Percentiles rank a stretch among this genome's conserved stretches.
These are phyloP conservation scores for Autographa gamma DNA, from an alignment of 2,888 invertebrate species.

Conservation along the genomic window DNA sequence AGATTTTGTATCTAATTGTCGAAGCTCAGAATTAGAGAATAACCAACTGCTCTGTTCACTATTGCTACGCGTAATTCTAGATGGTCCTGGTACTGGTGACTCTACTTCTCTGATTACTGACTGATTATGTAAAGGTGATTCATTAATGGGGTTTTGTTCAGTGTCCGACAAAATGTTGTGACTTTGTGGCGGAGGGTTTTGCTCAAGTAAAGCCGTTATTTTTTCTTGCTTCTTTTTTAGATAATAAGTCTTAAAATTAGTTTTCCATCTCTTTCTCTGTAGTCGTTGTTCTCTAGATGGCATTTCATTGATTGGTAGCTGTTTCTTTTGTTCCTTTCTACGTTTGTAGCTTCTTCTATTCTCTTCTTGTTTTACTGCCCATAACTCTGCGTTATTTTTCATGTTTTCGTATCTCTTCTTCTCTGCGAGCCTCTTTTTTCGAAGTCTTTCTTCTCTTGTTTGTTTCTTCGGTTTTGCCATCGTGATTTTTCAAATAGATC, in stretches of 20 bases:
- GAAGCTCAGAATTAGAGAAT: too few species aligned
- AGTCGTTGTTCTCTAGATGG: constrained; percentile 22
- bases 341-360: constrained; percentile 11
- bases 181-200: constrained; percentile 14
- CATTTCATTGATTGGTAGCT: constrained; percentile 20
- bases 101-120: too few species aligned
- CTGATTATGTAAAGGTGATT: too few species aligned
- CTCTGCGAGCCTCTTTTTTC: constrained; percentile 23
- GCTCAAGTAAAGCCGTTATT: constrained; percentile 6
- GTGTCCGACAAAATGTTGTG: constrained; percentile 9
- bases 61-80: too few species aligned
- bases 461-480: constrained; percentile 20
- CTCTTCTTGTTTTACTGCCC: too few species aligned
- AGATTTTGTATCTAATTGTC: too few species aligned
- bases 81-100: too few species aligned
- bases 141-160: too few species aligned
- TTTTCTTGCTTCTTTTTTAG: constrained; percentile 12
- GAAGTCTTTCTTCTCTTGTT: constrained; percentile 28
- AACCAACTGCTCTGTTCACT: too few species aligned
- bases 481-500: constrained; percentile 3
- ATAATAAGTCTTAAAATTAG: constrained; percentile 19
- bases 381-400: constrained; percentile 22
- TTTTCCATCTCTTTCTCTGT: constrained; percentile 23
- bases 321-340: constrained; percentile 19
- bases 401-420: constrained; percentile 22